A percentile compares a stretch with the other conserved stretches of the same genome.
Conservation (phyloP, 2,113 vertebrate genomes). For the Clarias macrocephalus region DNA sequence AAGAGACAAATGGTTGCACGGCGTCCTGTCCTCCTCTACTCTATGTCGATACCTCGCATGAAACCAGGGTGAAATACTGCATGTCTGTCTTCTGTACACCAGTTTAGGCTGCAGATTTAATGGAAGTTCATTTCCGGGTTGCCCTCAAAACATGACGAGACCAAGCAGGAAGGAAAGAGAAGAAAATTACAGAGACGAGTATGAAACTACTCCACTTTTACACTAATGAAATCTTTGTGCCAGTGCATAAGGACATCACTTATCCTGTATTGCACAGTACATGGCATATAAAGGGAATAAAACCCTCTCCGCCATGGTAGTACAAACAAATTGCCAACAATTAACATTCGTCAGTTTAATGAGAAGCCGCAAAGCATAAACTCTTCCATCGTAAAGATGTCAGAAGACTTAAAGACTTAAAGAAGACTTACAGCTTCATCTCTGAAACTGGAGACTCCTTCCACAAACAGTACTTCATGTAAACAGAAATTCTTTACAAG, state of each 20-base stretch:
- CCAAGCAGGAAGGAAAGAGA: neutral
- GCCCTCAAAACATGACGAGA: slow-evolving; percentile 67
- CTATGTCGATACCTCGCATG: slow-evolving; percentile 63
- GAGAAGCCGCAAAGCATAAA: too few species aligned
- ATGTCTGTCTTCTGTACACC: slow-evolving; percentile 58
- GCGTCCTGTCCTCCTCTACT: slow-evolving; percentile 65
- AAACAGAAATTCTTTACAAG: neutral
- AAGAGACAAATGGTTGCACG: slow-evolving; percentile 44
- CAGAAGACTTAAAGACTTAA: neutral
- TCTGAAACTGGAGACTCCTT: neutral
- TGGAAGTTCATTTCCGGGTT: slow-evolving; percentile 72
- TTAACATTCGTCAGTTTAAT: neutral
- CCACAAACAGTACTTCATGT: neutral
- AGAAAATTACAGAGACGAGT: neutral
- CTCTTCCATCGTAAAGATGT: too few species aligned
- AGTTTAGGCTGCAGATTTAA: slow-evolving; percentile 57
- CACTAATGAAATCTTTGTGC: too few species aligned
- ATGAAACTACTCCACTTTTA: neutral
- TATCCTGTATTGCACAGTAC: neutral
- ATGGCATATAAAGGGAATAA: neutral
- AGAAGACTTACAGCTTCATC: neutral
- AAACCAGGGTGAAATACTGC: slow-evolving; percentile 62
- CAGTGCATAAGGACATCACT: neutral
- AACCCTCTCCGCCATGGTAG: neutral
- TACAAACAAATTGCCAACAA: neutral